Base-by-base conservation (phyloP, 2,113 vertebrate species). In the Ctenomys sociabilis region DNA sequence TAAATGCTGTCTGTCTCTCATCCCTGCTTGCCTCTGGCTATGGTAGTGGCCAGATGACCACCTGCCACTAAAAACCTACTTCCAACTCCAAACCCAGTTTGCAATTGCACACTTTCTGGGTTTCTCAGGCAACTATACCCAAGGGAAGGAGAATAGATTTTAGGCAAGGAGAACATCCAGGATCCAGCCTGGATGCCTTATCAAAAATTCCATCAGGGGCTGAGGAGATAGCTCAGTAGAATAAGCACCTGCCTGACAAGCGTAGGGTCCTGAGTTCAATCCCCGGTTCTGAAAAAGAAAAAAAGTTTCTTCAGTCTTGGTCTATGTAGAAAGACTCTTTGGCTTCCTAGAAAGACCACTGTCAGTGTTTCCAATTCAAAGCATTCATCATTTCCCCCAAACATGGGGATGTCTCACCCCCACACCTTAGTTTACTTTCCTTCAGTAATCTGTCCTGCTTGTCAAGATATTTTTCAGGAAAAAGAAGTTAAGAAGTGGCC, bases 171-270 rank as follows among this genome's bases (percentile, higher is more conserved):
- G 52, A 93, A 28, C 14, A 54, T 16, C 2, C 16, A 7, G 28
- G 21, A 0, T 2, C 4, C 0, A 0, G n/a, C 66, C 59, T 17
- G n/a, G 7, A 4, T 3, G 2, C 57, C 4, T n/a, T n/a, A 64
- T 84, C 54, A 83, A 32, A 77, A 49, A 21, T n/a, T 64, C 68
- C 61, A 1, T 7, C 54, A 52, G 6, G 54, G 16, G 3, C 54
- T 17, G 2, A 17, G 17, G 54, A 57, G 54, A 57, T 57, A 57
- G 54, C 54, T 57, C 54, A 57, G 54, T 19, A 57, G 16, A 57
- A 19, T 57, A 57, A 57, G 54, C 5, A 17, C 16, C 54, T 57
- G 54, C 54, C 54, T 57, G 54, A 4, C 16, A 57, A 57, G 54
- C 54, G 5, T 17, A 19, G 54, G 14, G 54, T 57, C 17, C 54